phyloP scores from a whole-genome alignment of 2,888 invertebrate species.

The Frankliniella fusca region DNA sequence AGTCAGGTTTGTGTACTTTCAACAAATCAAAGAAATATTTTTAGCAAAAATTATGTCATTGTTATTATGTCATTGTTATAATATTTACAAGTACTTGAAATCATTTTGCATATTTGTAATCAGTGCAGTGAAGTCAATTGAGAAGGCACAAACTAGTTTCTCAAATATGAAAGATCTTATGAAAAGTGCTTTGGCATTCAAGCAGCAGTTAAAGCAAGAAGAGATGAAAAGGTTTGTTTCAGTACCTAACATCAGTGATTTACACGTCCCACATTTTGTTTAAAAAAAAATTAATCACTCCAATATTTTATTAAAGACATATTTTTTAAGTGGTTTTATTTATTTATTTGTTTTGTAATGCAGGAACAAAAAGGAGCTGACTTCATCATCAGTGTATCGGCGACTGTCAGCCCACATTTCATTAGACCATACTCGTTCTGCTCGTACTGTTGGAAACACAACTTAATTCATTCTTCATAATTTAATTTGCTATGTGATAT shows the following conservation, averaged over 20 bases:
- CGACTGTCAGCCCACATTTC: constrained; percentile 3
- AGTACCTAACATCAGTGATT: constrained; percentile 47
- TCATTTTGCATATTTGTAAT: constrained; percentile 39
- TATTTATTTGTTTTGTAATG: constrained; percentile 31
- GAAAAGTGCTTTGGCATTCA: constrained; percentile 89
- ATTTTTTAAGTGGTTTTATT: constrained; percentile 27
- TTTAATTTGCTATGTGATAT: constrained; percentile 3
- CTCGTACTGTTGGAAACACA: neutral
- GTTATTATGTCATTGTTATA: neutral
- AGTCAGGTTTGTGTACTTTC: constrained; percentile 56
- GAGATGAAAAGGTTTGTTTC: constrained; percentile 73
- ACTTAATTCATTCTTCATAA: neutral
- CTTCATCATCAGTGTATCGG: constrained; percentile 37
- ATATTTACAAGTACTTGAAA: constrained; percentile 4
- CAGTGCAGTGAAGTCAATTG: constrained; percentile 85
- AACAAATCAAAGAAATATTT: too few species aligned
- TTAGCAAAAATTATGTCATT: neutral
- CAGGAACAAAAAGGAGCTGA: constrained; percentile 44
- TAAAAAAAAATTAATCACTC: neutral
- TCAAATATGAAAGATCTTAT: constrained; percentile 85
- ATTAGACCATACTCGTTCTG: neutral
- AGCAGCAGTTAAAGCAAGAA: constrained; percentile 92
- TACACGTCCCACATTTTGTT: neutral
- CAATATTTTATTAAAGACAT: neutral
- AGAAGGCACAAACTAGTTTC: constrained; percentile 76